These are phyloP conservation scores for Nerophis lumbriciformis DNA, from an alignment of 2,113 vertebrate genomes.

Conservation along the genomic window DNA sequence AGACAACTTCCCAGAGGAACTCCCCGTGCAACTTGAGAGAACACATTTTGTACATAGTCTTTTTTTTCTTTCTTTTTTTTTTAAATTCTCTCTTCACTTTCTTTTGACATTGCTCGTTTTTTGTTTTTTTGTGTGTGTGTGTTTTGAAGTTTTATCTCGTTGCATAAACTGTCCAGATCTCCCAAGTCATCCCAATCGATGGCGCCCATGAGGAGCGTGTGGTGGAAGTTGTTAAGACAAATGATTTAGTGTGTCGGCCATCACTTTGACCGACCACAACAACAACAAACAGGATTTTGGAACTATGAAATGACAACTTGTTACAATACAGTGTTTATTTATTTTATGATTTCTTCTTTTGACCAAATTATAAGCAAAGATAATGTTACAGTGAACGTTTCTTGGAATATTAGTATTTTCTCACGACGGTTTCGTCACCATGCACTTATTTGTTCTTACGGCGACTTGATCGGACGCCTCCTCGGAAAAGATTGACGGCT, in stretches of 20 bases:
- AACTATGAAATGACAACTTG: slow-evolving; percentile 72
- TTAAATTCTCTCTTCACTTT: slow-evolving; percentile 4
- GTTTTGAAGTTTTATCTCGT: slow-evolving; percentile 37
- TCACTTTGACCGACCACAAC: slow-evolving; percentile 64
- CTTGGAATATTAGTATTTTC: no score
- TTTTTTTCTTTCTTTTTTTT: slow-evolving; percentile 12
- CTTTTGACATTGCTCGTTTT: slow-evolving; percentile 25
- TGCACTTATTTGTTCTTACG: slow-evolving; percentile 53
- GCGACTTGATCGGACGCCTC: slow-evolving; percentile 32
- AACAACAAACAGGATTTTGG: slow-evolving; percentile 68
- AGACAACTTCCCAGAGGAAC: slow-evolving; percentile 12
- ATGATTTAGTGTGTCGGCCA: slow-evolving; percentile 62
- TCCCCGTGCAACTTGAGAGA: slow-evolving; percentile 9
- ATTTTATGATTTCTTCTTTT: slow-evolving; percentile 23
- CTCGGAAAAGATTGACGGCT: slow-evolving; percentile 27
- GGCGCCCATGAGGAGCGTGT: slow-evolving; percentile 72
- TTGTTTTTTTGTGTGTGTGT: slow-evolving; percentile 30
- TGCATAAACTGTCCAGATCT: slow-evolving; percentile 52
- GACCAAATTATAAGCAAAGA: slow-evolving; percentile 22
- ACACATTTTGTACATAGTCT: slow-evolving; percentile 55
- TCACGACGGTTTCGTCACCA: slow-evolving; percentile 20
- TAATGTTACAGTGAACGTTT: slow-evolving; percentile 11
- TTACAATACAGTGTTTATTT: slow-evolving; percentile 63
- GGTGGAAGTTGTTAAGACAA: slow-evolving; percentile 57
- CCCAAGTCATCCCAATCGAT: slow-evolving; percentile 57